Evolutionary conservation across 2,113 vertebrate genomes (phyloP).

Genomic region (Capra hircus): DNA sequence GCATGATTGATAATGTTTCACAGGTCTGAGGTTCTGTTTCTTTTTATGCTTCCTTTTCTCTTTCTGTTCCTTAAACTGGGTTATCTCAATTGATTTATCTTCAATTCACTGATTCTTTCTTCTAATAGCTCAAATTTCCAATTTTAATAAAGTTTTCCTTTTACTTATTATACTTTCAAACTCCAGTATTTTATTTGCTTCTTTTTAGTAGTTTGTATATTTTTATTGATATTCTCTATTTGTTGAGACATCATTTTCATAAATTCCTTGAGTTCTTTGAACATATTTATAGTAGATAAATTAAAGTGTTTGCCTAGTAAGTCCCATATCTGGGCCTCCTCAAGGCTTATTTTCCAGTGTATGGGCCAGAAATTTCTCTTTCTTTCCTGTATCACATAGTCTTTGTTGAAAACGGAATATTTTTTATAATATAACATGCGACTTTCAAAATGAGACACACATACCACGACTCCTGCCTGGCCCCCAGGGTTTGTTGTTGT

Average conservation of each 20-base stretch:
- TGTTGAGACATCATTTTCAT: background rate
- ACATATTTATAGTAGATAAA: background rate
- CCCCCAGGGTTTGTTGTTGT: background rate
- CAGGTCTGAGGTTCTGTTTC: background rate
- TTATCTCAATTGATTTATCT: background rate
- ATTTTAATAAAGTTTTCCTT: background rate
- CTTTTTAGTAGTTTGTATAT: background rate
- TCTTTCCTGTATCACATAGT: background rate
- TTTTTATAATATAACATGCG: background rate
- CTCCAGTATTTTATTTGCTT: background rate
- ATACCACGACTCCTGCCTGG: accelerated
- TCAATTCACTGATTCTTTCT: background rate
- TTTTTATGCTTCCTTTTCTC: background rate
- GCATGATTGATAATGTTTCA: background rate
- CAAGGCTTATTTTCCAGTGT: background rate
- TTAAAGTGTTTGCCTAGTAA: background rate
- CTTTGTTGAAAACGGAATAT: background rate
- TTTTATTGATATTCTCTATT: background rate
- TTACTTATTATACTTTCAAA: background rate
- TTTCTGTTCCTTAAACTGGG: background rate
- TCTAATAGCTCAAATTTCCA: background rate
- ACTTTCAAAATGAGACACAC: background rate
- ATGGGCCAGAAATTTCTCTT: background rate
- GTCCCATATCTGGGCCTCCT: background rate
- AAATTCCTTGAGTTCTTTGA: background rate